A percentile compares a stretch with the other conserved stretches of the same genome.
Evolutionary conservation across 2,888 invertebrate species (phyloP).

Genomic region (Eilema caniola): DNA sequence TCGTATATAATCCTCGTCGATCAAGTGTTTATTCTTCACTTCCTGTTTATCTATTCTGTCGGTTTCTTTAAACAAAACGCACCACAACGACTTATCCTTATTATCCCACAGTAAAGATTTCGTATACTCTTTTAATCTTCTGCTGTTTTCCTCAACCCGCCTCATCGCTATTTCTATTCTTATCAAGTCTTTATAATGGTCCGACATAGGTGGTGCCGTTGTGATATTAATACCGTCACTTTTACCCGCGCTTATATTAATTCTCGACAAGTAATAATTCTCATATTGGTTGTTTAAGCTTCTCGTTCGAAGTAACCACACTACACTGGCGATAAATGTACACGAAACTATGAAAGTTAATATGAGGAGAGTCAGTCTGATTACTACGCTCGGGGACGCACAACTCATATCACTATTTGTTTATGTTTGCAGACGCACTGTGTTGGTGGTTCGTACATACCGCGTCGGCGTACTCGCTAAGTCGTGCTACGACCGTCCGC

Average conservation of each 20-base stretch:
- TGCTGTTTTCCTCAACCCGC: conserved; percentile 83
- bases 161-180: conserved; percentile 86
- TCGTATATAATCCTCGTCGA: conserved; percentile 78
- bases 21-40: conserved; percentile 62
- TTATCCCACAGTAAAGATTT: conserved; percentile 84
- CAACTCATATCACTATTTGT: conserved; percentile 87
- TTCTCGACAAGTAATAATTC: conserved; percentile 86
- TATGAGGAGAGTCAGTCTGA: conserved; percentile 81
- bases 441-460: conserved; percentile 75
- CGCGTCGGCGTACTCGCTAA: conserved; percentile 75
- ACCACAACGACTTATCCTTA: conserved; percentile 84
- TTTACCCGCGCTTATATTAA: conserved; percentile 81
- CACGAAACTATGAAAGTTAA: conserved; percentile 81
- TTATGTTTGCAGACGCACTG: conserved; percentile 76
- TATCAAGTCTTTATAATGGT: conserved; percentile 84
- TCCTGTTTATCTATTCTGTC: conserved; percentile 67
- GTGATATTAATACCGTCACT: conserved; percentile 70
- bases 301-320: conserved; percentile 80
- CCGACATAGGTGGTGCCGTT: conserved; percentile 69
- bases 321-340: conserved; percentile 80
- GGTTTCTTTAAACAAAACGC: conserved; percentile 84
- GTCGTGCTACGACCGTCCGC: conserved; percentile 73
- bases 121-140: conserved; percentile 83
- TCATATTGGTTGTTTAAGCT: conserved; percentile 79
- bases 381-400: conserved; percentile 78